Base-by-base conservation (phyloP, 1,140 invertebrate species). In the Anadara kagoshimensis region DNA sequence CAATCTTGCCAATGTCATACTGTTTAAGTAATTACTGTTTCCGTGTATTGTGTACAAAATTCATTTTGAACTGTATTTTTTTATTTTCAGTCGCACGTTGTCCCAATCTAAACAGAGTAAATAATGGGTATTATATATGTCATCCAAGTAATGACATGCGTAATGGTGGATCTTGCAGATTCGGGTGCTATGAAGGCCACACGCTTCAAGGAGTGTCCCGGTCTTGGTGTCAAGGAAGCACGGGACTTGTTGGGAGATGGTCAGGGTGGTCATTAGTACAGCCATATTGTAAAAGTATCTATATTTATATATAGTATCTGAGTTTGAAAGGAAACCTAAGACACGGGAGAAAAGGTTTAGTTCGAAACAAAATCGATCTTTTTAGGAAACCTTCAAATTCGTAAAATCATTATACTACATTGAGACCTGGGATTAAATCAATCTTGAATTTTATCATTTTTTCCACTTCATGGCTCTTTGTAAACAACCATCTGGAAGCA, bases 151-250 rank as follows among this genome's bases (percentile, higher is more conserved):
- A 18, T 14, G 69, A 71, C 26, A 44, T 44, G 24, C 16, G 26
- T 7, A 43, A 71, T 14, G 69, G 69, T 18, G 44, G 61, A 8
- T 26, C 41, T 29, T 71, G 69, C 26, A 10, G 18, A 12, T 71
- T 64, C 57, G 69, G 69, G 1, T 71, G 69, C 56, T 71, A 71
- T 63, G 14, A 45, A n/a, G 69, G 69, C 45, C 62, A 64, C 20
- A 47, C 20, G 26, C 61, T 71, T 4, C 22, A 43, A 11, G 69
- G 69, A 8, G 43, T 64, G 12, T 11, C 26, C 3, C 22, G n/a
- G 5, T 20, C 45, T 4, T 18, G 44, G 26, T 71, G 69, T 47
- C 18, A 49, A 22, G 24, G 22, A 61, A 47, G n/a, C 47, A 49
- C 29, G 29, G 7, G 2, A 36, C 7, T 18, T 49, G 56, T 36